phyloP scores from a whole-genome alignment of 2,888 invertebrate species.

The Bruchidius siliquastri region DNA sequence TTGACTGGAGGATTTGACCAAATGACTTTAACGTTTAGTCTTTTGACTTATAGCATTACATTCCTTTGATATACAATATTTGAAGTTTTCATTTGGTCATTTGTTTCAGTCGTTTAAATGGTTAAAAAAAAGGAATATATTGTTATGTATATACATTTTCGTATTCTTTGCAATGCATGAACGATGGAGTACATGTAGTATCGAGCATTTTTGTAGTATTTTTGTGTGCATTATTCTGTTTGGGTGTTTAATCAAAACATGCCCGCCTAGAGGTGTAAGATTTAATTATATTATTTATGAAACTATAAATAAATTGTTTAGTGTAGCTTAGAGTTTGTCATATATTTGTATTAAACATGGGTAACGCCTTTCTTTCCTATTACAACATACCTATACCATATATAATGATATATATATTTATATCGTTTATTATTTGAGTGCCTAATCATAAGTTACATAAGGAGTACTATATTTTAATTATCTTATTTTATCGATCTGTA shows the following conservation, averaged over 20 bases:
- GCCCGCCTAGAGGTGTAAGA: constrained; percentile 20
- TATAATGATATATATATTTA: constrained; percentile 38
- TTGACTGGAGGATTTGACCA: neutral
- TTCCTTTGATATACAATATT: neutral
- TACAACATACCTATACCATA: constrained; percentile 25
- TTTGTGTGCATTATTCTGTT: constrained; percentile 41
- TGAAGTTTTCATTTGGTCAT: neutral
- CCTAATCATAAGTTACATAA: constrained; percentile 39
- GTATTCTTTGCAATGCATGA: neutral
- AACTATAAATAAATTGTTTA: constrained; percentile 29
- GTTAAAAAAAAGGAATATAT: neutral
- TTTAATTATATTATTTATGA: constrained; percentile 37
- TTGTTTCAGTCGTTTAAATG: neutral
- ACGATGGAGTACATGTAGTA: neutral
- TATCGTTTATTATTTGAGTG: constrained; percentile 44
- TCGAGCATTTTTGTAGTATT: constrained; percentile 8
- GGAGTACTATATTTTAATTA: constrained; percentile 14
- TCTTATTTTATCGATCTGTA: constrained; percentile 31
- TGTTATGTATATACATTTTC: neutral
- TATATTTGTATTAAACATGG: constrained; percentile 39
- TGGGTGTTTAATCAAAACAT: constrained; percentile 24
- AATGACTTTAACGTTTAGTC: neutral
- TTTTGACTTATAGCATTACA: neutral
- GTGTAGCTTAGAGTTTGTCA: constrained; percentile 34
- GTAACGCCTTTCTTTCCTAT: constrained; percentile 37